Evolutionary conservation across 2,113 vertebrate genomes (phyloP), one percentile per base, ranked within the genome.

Genomic region (Phyllostomus discolor): DNA sequence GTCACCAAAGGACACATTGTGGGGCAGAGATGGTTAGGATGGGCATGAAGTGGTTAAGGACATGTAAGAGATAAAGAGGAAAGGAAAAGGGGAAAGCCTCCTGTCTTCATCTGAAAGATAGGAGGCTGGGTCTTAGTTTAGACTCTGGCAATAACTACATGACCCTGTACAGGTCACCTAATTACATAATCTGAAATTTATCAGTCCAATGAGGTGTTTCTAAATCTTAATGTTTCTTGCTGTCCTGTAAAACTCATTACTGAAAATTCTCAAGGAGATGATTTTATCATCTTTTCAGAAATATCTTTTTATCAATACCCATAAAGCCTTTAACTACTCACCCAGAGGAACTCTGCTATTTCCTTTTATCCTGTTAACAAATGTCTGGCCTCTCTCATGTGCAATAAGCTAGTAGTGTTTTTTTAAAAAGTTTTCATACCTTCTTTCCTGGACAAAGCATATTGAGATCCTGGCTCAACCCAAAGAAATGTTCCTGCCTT

Each of bases 381-480:
- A 48, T 57, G 52, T 26, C 41, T 90, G 31, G 43, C 38, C 7
- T 86, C 38, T 57, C 41, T 33, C 90, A 5, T 81, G 9, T 94
- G 38, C 48, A 85, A 22, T 78, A 26, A 90, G 12, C 52, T 79
- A 97, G 1, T 88, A 73, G 38, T 94, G 54, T 89, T 91, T 83
- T 66, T 59, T 48, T 28, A 28, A 64, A 26, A 50, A 43, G 54
- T 91, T 95, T 86, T 93, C 80, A 67, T 89, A 89, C 24, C 46
- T 96, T 88, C 12, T 96, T 91, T 91, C 62, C 48, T 94, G 31
- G 48, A 95, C n/a, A 95, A 86, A 91, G 92, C 46, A 72, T 91
- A 85, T 31, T 70, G 43, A 94, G 75, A 82, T 90, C 10, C 38
- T 94, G 48, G 72, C 17, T 78, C 70, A 89, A 50, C 70, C 59